These are phyloP conservation scores for Tetraneura akinire DNA, from an alignment of 1,140 invertebrate species.

Conservation along the genomic window DNA sequence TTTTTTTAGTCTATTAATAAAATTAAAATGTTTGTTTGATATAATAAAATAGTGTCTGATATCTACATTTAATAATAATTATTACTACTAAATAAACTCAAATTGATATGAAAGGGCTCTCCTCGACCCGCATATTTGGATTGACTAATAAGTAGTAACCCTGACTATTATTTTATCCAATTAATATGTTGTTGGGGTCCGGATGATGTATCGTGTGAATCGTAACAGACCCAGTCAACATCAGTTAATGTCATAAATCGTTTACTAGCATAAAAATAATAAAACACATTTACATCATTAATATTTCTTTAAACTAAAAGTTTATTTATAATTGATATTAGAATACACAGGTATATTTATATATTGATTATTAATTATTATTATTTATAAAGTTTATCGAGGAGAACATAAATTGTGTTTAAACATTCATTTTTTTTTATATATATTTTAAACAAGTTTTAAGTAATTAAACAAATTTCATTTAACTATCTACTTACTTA, in stretches of 20 bases:
- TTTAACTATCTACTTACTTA: no score
- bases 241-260: constrained; percentile 7
- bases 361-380: no score
- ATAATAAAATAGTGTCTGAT: constrained; percentile 36
- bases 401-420: no score
- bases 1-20: not conserved
- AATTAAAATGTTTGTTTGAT: constrained; percentile 27
- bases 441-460: no score
- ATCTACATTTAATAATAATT: constrained; percentile 35
- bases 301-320: no score
- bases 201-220: constrained; percentile 47
- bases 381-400: no score
- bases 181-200: constrained; percentile 43
- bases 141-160: constrained; percentile 50
- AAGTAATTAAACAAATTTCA: no score
- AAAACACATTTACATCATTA: no score
- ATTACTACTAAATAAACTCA: constrained; percentile 46
- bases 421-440: no score
- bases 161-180: constrained; percentile 51
- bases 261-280: no score
- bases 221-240: not conserved
- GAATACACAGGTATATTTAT: no score
- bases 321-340: no score
- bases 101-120: constrained; percentile 45
- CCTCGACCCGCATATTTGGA: constrained; percentile 49